These are phyloP conservation scores for Zaprionus ornatus DNA, from an alignment of 1,140 invertebrate genomes.

Conservation along the genomic window DNA sequence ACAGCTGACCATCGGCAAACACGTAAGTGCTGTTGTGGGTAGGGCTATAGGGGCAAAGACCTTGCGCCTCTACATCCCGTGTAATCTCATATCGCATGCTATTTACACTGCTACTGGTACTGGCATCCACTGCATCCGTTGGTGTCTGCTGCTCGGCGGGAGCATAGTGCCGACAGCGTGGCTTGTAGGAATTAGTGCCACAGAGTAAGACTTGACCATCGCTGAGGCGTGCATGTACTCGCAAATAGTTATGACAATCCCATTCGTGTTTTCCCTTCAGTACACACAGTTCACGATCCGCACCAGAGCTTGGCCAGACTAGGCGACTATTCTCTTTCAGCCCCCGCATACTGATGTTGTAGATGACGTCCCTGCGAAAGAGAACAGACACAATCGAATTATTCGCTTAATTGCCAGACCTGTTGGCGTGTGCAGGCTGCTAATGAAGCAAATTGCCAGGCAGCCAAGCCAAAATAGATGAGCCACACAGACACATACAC, in stretches of 20 bases:
- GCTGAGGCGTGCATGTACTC: conserved; percentile 89
- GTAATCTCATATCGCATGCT: conserved; percentile 83
- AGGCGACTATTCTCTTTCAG: conserved; percentile 88
- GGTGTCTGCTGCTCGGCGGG: conserved; percentile 36
- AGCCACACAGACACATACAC: conserved; percentile 14
- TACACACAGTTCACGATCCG: conserved; percentile 92
- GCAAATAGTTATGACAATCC: conserved; percentile 98
- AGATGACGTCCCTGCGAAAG: conserved; percentile 88
- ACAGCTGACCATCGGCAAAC: conserved; percentile 93
- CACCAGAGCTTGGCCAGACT: conserved; percentile 92
- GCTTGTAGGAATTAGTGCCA: conserved; percentile 98
- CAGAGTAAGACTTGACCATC: conserved; percentile 93
- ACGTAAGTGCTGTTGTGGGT: conserved; percentile 96
- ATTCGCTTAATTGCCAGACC: conserved; percentile 53
- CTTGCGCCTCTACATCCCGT: conserved; percentile 91
- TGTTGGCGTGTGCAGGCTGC: conserved; percentile 61
- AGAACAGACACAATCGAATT: conserved; percentile 84
- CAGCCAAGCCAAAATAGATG: conserved; percentile 33
- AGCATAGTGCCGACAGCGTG: conserved; percentile 89
- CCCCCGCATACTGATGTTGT: conserved; percentile 91
- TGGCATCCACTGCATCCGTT: conserved; percentile 22
- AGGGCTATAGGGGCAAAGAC: conserved; percentile 96
- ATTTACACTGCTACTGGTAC: neutral
- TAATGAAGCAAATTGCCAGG: conserved; percentile 53
- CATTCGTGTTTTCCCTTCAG: conserved; percentile 94